A percentile compares a stretch with the other conserved stretches of the same genome.
These are phyloP conservation scores for Neomonachus schauinslandi DNA, from an alignment of 2,113 vertebrate genomes.

Conservation along the genomic window DNA sequence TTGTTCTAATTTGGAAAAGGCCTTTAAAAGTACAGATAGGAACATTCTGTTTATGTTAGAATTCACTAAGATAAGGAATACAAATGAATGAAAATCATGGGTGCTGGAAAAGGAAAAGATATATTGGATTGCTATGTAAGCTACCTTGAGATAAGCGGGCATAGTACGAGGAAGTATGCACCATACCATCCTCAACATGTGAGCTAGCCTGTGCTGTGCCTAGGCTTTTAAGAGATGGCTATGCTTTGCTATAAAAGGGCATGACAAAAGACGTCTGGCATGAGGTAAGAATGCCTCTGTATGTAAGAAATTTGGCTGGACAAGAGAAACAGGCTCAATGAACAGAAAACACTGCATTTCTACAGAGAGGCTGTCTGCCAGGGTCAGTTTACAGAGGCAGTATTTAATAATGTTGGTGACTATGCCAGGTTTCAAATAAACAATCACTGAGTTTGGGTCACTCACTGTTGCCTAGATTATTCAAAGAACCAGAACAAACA, in stretches of 20 bases:
- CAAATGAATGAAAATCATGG: not conserved
- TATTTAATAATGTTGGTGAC: not conserved
- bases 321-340: not conserved
- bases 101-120: not conserved
- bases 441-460: not conserved
- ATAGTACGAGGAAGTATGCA: accelerated
- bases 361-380: not conserved
- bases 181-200: not conserved
- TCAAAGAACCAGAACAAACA: not conserved
- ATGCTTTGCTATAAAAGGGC: not conserved
- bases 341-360: not conserved
- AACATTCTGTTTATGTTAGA: not conserved
- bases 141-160: not conserved
- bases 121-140: not conserved
- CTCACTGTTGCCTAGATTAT: not conserved
- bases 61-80: too few species aligned
- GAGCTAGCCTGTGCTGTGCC: not conserved
- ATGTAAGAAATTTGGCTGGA: not conserved
- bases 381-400: not conserved
- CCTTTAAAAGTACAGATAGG: not conserved
- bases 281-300: not conserved
- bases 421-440: not conserved
- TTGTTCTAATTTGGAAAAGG: not conserved
- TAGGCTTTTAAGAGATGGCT: not conserved
- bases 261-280: not conserved